These are phyloP conservation scores for Polypterus senegalus DNA, from an alignment of 2,113 vertebrate genomes.

Conservation along the genomic window DNA sequence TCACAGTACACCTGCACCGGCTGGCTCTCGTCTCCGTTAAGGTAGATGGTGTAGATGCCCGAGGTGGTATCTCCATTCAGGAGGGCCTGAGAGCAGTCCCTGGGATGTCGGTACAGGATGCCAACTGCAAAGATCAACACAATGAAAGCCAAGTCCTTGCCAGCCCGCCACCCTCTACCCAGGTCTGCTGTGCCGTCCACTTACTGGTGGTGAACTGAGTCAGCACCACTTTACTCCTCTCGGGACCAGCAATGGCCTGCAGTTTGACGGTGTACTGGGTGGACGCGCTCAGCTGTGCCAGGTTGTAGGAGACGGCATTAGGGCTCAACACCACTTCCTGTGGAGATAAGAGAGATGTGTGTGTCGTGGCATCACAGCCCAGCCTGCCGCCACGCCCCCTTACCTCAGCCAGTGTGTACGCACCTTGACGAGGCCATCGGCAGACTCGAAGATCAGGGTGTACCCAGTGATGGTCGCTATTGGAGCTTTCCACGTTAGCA, in stretches of 20 bases:
- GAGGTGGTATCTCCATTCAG: constrained; percentile 77
- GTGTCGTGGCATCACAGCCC: too few relatives aligned
- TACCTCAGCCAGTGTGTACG: constrained; percentile 1
- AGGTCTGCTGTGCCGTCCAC: constrained; percentile 12
- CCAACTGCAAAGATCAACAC: constrained; percentile 52
- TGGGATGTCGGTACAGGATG: constrained; percentile 76
- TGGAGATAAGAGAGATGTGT: constrained; percentile 9
- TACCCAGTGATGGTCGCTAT: constrained; percentile 73
- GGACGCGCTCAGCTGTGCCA: constrained; percentile 70
- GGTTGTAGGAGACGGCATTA: constrained; percentile 69
- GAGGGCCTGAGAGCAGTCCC: constrained; percentile 84
- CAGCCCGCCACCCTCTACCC: too few relatives aligned
- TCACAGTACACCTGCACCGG: constrained; percentile 82
- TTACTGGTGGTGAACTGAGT: constrained; percentile 79
- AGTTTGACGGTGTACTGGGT: constrained; percentile 69
- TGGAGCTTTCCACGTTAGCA: constrained; percentile 76
- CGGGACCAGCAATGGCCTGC: constrained; percentile 64
- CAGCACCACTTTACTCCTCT: constrained; percentile 65
- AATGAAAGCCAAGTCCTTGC: neutral
- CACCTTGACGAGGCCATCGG: constrained; percentile 72
- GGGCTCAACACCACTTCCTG: constrained; percentile 78
- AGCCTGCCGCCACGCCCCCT: too few relatives aligned
- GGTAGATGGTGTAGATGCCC: constrained; percentile 76
- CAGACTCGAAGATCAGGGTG: constrained; percentile 74
- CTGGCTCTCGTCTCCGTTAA: constrained; percentile 70